A percentile compares a stretch with the other conserved stretches of the same genome.
phyloP scores from a whole-genome alignment of 2,797 vertebrate genomes.

The Natrix natrix region DNA sequence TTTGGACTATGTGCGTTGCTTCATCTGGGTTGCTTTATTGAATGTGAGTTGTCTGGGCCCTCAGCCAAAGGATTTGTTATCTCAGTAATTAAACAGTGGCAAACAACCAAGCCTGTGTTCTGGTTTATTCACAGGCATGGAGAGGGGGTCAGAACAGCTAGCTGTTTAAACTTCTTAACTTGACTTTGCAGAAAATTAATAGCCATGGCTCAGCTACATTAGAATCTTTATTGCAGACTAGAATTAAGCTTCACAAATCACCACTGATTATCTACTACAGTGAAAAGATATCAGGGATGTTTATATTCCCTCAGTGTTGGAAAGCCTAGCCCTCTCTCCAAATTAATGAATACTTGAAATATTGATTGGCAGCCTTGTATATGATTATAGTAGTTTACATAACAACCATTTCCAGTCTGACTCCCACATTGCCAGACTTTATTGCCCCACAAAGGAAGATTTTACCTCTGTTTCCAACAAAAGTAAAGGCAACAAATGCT shows the following conservation, averaged over 20 bases:
- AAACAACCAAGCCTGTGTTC: too few species aligned
- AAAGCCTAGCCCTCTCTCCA: not conserved
- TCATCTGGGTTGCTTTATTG: too few species aligned
- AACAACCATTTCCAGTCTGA: not conserved
- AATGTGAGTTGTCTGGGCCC: too few species aligned
- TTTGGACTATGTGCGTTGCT: too few species aligned
- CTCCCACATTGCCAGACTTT: not conserved
- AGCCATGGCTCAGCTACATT: not conserved
- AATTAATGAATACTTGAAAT: not conserved
- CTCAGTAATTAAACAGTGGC: too few species aligned
- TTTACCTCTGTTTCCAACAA: not conserved
- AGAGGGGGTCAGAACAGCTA: not conserved
- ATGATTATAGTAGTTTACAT: not conserved
- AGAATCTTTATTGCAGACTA: not conserved
- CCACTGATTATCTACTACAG: not conserved
- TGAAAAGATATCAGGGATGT: not conserved
- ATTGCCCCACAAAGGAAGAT: not conserved
- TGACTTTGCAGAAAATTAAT: not conserved
- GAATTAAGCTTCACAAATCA: not conserved
- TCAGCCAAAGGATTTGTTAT: too few species aligned
- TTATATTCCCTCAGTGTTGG: not conserved
- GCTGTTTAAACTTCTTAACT: not conserved
- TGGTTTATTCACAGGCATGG: too few species aligned
- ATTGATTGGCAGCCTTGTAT: not conserved
- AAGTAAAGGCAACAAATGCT: not conserved